These are phyloP conservation scores for Drosophila ananassae DNA, from an alignment of 1,140 invertebrate species.

Conservation along the genomic window DNA sequence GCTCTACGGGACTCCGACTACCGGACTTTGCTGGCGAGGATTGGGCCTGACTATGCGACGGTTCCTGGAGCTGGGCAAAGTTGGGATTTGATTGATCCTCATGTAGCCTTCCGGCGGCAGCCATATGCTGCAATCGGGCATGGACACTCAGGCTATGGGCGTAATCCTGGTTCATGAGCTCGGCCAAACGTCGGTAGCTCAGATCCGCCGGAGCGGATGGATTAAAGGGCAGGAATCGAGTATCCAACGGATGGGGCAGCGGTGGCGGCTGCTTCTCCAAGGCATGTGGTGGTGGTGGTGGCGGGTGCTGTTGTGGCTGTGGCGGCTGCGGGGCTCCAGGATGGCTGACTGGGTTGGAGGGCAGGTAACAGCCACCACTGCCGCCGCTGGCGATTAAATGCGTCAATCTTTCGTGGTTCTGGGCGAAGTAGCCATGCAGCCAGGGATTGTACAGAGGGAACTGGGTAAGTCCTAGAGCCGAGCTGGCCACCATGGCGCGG, in stretches of 20 bases:
- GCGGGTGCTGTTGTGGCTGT: constrained; percentile 12
- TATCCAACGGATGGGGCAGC: constrained; percentile 59
- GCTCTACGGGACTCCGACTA: constrained; percentile 54
- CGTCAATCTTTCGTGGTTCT: constrained; percentile 77
- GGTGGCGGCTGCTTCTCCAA: constrained; percentile 53
- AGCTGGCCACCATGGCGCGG: constrained; percentile 71
- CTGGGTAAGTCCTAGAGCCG: constrained; percentile 72
- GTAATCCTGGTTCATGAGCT: constrained; percentile 76
- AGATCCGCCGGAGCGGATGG: constrained; percentile 49
- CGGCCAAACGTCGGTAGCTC: constrained; percentile 66
- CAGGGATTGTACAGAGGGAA: constrained; percentile 83
- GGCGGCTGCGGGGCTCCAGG: constrained; percentile 33
- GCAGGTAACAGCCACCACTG: constrained; percentile 66
- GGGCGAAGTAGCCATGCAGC: constrained; percentile 80
- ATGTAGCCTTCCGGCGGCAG: constrained; percentile 42
- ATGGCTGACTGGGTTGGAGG: constrained; percentile 32
- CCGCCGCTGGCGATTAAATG: constrained; percentile 63
- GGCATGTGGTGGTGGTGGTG: constrained; percentile 39
- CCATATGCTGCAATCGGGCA: constrained; percentile 69
- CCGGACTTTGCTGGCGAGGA: constrained; percentile 60
- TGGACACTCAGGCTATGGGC: constrained; percentile 70
- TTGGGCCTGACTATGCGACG: constrained; percentile 19
- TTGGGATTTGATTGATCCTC: constrained; percentile 37
- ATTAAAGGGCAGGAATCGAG: constrained; percentile 70
- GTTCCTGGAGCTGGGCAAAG: constrained; percentile 26